Evolutionary conservation across 2,797 vertebrate species (phyloP), one percentile per base, ranked within the genome.

Genomic region (Macropodus opercularis): DNA sequence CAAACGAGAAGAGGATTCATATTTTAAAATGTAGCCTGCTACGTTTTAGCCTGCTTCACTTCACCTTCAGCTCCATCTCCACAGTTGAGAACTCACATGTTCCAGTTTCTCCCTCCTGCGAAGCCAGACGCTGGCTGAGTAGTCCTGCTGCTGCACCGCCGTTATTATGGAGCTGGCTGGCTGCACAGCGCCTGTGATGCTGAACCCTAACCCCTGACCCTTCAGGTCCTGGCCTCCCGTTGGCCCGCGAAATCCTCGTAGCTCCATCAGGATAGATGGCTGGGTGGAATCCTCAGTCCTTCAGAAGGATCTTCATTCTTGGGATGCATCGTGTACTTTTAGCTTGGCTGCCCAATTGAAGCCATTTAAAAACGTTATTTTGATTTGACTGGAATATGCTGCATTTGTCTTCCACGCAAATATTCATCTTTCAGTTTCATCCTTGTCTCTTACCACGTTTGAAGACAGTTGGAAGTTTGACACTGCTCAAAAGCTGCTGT

Each of bases 111-210:
- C 94, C 83, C 92, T 95, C 87, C 93, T 94, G 69, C 95, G 92
- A 69, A 98, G 94, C 95, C 95, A 96, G 75, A 98, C 93, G 67
- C 94, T 91, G 82, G 95, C 94, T 35, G 95, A 95, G 87, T 97
- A 98, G 81, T 96, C 96, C 83, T 95, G 94, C 90, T 96, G 95
- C 87, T 94, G 94, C 84, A 95, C 94, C 6, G 93, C 82, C 64
- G 93, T 93, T 88, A 94, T 94, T 73, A 95, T 77, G 80, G 93
- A 90, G 51, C 86, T 89, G 67, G 90, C 85, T 70, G 91, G 84
- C 80, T 62, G 70, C 89, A 84, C 90, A 1, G 85, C 65, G 23
- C 90, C 70, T 35, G 88, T 84, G 27, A 69, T 86, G 60, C 89
- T 89, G 8, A 63, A 70, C 18, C 70, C 54, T 51, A 80, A 69